These are phyloP conservation scores for Periplaneta americana DNA, from an alignment of 1,140 invertebrate genomes.

Conservation along the genomic window DNA sequence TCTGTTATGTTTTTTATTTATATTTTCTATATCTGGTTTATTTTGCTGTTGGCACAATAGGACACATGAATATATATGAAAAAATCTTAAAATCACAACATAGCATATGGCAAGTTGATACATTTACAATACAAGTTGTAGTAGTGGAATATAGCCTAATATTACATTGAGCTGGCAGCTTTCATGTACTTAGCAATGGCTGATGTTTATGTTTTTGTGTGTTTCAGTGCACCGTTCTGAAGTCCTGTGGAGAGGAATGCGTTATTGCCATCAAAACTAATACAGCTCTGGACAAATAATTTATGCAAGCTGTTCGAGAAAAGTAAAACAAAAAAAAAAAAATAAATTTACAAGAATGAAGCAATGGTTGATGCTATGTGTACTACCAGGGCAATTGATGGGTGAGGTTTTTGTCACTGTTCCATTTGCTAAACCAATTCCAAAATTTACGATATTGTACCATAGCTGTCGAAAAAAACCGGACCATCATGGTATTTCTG, in stretches of 20 bases:
- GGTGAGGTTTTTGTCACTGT: constrained; percentile 11
- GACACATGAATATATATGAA: too few relatives aligned
- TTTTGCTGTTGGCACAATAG: too few relatives aligned
- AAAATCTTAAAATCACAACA: too few relatives aligned
- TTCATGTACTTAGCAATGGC: too few relatives aligned
- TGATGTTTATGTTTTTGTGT: constrained; percentile 18
- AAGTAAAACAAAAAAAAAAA: not conserved
- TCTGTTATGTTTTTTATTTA: too few relatives aligned
- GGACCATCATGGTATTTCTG: constrained; percentile 2
- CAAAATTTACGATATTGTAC: constrained; percentile 10
- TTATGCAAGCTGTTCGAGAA: constrained; percentile 1
- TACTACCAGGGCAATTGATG: constrained; percentile 10
- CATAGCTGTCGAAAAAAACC: constrained; percentile 7
- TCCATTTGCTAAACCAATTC: constrained; percentile 7
- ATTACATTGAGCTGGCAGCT: too few relatives aligned
- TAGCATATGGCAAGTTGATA: too few relatives aligned
- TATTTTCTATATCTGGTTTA: too few relatives aligned
- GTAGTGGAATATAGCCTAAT: too few relatives aligned
- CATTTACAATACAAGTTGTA: too few relatives aligned
- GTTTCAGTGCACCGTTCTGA: constrained; percentile 81
- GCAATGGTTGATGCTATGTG: constrained; percentile 11
- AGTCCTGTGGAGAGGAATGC: constrained; percentile 87
- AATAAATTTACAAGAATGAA: not conserved
- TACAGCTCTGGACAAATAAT: constrained; percentile 88
- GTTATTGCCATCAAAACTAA: constrained; percentile 92